Conservation (phyloP, 2,888 invertebrate species). For the Lithophane socia region DNA sequence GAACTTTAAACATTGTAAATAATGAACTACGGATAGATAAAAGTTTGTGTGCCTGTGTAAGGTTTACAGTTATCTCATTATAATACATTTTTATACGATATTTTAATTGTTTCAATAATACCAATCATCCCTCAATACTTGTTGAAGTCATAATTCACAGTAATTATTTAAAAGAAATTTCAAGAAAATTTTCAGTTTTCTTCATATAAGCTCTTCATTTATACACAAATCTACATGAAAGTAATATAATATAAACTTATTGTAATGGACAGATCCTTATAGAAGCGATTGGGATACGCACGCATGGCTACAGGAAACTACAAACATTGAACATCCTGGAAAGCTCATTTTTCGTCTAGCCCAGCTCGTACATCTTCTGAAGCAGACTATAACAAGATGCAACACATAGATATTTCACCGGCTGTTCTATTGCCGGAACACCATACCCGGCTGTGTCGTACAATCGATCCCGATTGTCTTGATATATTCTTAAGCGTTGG, state of each 20-base stretch:
- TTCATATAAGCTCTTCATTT: background rate
- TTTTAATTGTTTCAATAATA: slow-evolving; percentile 58
- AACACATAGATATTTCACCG: slow-evolving; percentile 71
- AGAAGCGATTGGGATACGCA: background rate
- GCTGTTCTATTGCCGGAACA: slow-evolving; percentile 55
- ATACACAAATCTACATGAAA: background rate
- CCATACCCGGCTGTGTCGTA: slow-evolving; percentile 66
- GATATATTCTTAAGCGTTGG: slow-evolving; percentile 65
- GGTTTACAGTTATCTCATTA: slow-evolving; percentile 68
- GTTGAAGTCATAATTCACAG: background rate
- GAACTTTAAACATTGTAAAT: slow-evolving; percentile 74
- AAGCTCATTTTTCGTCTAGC: slow-evolving; percentile 12
- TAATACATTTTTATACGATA: slow-evolving; percentile 71
- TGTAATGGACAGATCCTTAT: background rate
- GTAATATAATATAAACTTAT: background rate
- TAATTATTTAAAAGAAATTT: background rate
- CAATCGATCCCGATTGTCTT: slow-evolving; percentile 69
- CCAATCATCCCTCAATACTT: background rate
- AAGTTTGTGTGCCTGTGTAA: slow-evolving; percentile 58
- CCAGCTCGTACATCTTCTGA: slow-evolving; percentile 67
- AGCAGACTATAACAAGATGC: slow-evolving; percentile 75
- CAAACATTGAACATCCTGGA: slow-evolving; percentile 4
- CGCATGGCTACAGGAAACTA: background rate
- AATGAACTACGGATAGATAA: slow-evolving; percentile 59
- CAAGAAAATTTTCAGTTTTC: too few species aligned